A percentile compares a stretch with the other conserved stretches of the same genome.
Evolutionary conservation across 1,140 invertebrate species (phyloP).

Genomic region (Drosophila sulfurigaster): DNA sequence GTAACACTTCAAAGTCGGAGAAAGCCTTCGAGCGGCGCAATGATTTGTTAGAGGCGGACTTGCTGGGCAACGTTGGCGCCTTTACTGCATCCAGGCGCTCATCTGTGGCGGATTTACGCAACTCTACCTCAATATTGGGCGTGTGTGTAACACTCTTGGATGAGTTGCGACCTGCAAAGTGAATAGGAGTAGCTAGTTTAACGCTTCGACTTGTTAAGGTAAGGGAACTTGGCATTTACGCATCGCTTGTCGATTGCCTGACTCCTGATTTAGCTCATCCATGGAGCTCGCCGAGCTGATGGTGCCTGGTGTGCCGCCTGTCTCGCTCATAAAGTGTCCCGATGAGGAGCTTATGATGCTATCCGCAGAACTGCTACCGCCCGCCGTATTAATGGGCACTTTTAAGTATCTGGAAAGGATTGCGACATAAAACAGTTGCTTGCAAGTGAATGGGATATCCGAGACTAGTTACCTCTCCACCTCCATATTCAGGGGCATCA

Average conservation of each 20-base stretch:
- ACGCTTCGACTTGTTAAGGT: background rate
- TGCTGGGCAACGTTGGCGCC: constrained; percentile 52
- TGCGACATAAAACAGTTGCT: background rate
- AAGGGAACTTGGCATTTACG: constrained; percentile 50
- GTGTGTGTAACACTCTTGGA: constrained; percentile 71
- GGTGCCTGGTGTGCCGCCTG: constrained; percentile 75
- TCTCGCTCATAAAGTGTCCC: constrained; percentile 79
- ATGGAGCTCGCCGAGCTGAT: constrained; percentile 82
- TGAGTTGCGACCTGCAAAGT: constrained; percentile 70
- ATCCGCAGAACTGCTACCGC: constrained; percentile 85
- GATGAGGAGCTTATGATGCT: constrained; percentile 85
- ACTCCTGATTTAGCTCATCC: constrained; percentile 74
- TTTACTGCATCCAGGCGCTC: constrained; percentile 55
- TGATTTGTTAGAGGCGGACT: constrained; percentile 77
- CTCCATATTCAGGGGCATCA: constrained; percentile 81
- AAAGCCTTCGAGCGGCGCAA: constrained; percentile 72
- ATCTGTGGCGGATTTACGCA: constrained; percentile 66
- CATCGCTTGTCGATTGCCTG: constrained; percentile 47
- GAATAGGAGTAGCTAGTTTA: background rate
- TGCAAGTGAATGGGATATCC: too few species aligned
- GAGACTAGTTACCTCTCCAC: constrained; percentile 73
- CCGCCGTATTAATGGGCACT: constrained; percentile 84
- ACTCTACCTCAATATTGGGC: constrained; percentile 56
- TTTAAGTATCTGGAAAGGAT: constrained; percentile 75
- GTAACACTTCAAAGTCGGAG: constrained; percentile 79